A percentile compares a stretch with the other conserved stretches of the same genome.
Evolutionary conservation across 2,113 vertebrate species (phyloP).

Genomic region (Rhinichthys klamathensis): DNA sequence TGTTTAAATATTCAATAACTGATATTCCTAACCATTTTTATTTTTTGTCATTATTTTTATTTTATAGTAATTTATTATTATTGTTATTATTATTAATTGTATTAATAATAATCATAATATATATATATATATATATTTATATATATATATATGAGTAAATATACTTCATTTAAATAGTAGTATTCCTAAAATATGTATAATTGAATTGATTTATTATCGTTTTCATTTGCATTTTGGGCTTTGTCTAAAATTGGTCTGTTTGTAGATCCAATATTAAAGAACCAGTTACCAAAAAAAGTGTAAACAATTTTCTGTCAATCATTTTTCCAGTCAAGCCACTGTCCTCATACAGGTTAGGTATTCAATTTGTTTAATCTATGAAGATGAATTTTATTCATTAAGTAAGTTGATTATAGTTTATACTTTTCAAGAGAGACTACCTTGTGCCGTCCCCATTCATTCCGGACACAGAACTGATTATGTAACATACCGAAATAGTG

Average conservation of each 20-base stretch:
- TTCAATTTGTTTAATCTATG: neutral
- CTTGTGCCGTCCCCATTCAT: neutral
- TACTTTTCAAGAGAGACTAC: neutral
- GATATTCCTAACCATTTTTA: neutral
- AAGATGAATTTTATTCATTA: neutral
- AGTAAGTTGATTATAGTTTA: neutral
- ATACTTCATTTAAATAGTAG: too few relatives aligned
- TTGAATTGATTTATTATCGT: neutral
- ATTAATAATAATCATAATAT: too few relatives aligned
- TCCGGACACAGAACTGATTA: neutral
- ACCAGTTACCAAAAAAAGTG: neutral
- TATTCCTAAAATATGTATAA: too few relatives aligned
- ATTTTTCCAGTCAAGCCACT: too few relatives aligned
- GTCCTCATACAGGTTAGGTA: neutral
- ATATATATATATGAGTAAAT: too few relatives aligned
- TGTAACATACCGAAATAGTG: conserved; percentile 19
- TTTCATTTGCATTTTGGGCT: neutral
- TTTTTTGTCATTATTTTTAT: neutral
- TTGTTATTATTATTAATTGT: neutral
- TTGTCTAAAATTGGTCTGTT: neutral
- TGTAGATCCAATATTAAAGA: neutral
- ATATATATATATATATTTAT: too few relatives aligned
- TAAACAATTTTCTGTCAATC: too few relatives aligned
- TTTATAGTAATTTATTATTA: too few relatives aligned
- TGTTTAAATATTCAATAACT: neutral